phyloP scores from a whole-genome alignment of 2,113 vertebrate species.

The Equus przewalskii region DNA sequence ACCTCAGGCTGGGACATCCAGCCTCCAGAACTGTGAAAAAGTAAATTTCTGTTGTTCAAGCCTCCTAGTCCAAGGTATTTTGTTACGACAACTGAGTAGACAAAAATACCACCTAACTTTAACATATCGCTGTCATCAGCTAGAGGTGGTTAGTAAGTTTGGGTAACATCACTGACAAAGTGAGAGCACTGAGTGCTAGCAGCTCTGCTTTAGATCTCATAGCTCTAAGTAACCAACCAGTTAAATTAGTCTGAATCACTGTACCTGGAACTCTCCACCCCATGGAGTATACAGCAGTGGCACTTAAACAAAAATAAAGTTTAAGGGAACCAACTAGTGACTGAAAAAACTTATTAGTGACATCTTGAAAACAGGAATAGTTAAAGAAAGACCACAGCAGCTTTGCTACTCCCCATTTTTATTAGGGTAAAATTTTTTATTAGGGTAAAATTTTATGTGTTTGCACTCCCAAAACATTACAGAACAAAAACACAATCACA shows the following conservation, averaged over 20 bases:
- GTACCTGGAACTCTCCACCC: not conserved
- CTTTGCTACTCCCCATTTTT: not conserved
- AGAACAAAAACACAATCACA: not conserved
- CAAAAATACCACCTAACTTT: not conserved
- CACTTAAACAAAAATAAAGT: not conserved
- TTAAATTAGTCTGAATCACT: not conserved
- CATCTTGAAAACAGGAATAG: not conserved
- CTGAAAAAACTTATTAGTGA: not conserved
- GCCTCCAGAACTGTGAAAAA: not conserved
- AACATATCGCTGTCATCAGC: not conserved
- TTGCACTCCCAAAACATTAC: not conserved
- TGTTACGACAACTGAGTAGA: not conserved
- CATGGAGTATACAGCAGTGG: not conserved
- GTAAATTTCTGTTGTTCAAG: not conserved
- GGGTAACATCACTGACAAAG: not conserved
- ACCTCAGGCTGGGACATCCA: not conserved
- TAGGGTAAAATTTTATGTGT: not conserved
- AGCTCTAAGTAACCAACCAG: not conserved
- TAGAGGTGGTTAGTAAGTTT: not conserved
- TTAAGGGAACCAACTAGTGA: not conserved
- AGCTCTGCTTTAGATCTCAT: not conserved
- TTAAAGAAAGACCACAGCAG: not conserved
- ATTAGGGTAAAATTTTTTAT: not conserved
- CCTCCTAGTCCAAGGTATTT: not conserved
- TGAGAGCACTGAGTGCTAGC: not conserved